Evolutionary conservation across 2,113 vertebrate genomes (phyloP), one percentile per base, ranked within the genome.

Genomic region (Paedocypris sp.): DNA sequence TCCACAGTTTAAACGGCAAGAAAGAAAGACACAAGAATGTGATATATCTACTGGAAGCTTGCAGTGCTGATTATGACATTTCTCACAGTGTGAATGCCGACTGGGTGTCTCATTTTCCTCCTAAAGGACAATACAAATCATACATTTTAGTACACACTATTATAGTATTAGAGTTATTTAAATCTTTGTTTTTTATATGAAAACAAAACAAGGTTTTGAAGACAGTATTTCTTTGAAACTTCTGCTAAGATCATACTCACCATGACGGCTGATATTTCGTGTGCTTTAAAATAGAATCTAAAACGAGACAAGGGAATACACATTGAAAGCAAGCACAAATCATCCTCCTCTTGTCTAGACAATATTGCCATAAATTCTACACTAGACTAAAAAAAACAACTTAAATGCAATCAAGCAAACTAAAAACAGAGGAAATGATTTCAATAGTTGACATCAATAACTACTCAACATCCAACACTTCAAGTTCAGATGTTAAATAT

Each of bases 81-180:
- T 79, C 64, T 89, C 87, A 18, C 94, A 98, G 56, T 98, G 94
- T 4, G 67, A 72, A 72, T 97, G 94, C 39, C 77, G 76, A 12
- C 65, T 53, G 20, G 69, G 53, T 46, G 57, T 81, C 60, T 53
- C 78, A 57, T 62, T 41, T 20, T 31, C 49, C 33, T 59, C 51
- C 59, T 62, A 3, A 4, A 39, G 12, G 31, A 38, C 45, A 64
- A 29, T 31, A 6, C 29, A 64, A 53, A 16, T 46, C 26, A 18
- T 16, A 6, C 13, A 33, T 51, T 22, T 18, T 36, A 4, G 13
- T n/a, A n/a, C 4, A 56, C 6, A 23, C 12, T 5, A 19, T 16
- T 15, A 36, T 26, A 4, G 13, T 9, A 23, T 38, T 39, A 19
- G 11, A 26, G 43, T 35, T 9, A 1, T 22, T 59, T 3, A 6